A percentile compares a stretch with the other conserved stretches of the same genome.
These are phyloP conservation scores for Scleropages formosus DNA, from an alignment of 2,797 vertebrate genomes.

Conservation along the genomic window DNA sequence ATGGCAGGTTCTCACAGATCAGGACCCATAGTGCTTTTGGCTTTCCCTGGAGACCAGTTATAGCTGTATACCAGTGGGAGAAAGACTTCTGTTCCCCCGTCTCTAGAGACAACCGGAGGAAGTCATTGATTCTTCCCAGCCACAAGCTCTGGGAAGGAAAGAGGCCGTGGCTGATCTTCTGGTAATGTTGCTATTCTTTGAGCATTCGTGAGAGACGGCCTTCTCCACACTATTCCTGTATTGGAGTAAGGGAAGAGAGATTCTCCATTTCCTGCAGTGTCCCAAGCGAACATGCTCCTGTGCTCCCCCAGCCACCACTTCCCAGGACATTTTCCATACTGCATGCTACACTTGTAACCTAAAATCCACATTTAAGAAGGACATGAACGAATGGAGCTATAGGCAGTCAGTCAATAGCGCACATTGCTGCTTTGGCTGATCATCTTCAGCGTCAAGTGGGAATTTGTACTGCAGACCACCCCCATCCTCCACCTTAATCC, in stretches of 20 bases:
- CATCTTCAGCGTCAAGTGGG: not conserved
- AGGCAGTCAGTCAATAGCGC: not conserved
- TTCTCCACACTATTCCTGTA: conserved; percentile 58
- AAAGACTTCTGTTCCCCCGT: conserved; percentile 46
- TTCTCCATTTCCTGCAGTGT: conserved; percentile 13
- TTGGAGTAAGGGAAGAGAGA: conserved; percentile 27
- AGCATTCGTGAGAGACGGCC: conserved; percentile 39
- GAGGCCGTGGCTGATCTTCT: conserved; percentile 48
- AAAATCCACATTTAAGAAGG: not conserved
- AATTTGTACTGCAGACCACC: conserved; percentile 22
- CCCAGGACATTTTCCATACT: conserved; percentile 36
- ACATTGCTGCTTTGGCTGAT: no score
- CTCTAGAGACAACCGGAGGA: conserved; percentile 59
- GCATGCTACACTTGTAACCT: not conserved
- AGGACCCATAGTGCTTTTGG: conserved; percentile 42
- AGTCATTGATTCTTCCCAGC: conserved; percentile 71
- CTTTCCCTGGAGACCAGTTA: conserved; percentile 60
- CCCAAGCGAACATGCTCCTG: not conserved
- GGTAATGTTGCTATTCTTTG: conserved; percentile 56
- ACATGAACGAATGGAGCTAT: not conserved
- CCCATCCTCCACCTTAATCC: conserved; percentile 10
- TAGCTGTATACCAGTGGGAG: conserved; percentile 50
- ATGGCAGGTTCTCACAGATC: conserved; percentile 53
- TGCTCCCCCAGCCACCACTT: conserved; percentile 25
- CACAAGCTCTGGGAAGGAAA: conserved; percentile 64